Evolutionary conservation across 2,888 invertebrate genomes (phyloP).

Genomic region (Ceratothoa steindachneri): DNA sequence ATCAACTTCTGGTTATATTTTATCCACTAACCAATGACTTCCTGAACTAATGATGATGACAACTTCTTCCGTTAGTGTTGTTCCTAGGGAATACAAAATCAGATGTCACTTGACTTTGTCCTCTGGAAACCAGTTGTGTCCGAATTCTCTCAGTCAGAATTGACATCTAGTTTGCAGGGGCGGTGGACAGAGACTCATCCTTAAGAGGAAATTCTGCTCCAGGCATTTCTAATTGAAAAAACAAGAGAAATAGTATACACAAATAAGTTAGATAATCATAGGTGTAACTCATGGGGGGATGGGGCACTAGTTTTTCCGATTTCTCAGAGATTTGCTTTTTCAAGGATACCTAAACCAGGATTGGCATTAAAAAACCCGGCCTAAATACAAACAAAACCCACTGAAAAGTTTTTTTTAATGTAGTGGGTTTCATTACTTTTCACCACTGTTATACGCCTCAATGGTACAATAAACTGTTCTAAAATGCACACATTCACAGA

Average conservation of each 20-base stretch:
- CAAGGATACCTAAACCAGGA: too few relatives aligned
- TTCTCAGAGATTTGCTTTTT: too few relatives aligned
- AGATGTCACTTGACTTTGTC: conserved; percentile 2
- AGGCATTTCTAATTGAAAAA: neutral
- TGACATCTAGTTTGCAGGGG: neutral
- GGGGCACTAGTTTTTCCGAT: too few relatives aligned
- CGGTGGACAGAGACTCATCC: conserved; percentile 17
- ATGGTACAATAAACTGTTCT: too few relatives aligned
- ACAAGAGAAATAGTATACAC: conserved; percentile 11
- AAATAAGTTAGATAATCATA: conserved; percentile 13
- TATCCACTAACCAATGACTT: conserved; percentile 11
- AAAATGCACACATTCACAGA: too few relatives aligned
- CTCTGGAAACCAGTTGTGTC: conserved; percentile 15
- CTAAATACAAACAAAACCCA: too few relatives aligned
- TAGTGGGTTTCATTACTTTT: too few relatives aligned
- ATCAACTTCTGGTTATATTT: conserved; percentile 11
- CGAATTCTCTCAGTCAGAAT: conserved; percentile 14
- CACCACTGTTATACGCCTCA: too few relatives aligned
- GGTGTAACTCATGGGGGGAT: too few relatives aligned
- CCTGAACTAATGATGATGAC: conserved; percentile 12
- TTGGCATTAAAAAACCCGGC: too few relatives aligned
- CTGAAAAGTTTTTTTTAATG: neutral
- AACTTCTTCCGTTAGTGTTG: conserved; percentile 12
- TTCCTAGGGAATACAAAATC: conserved; percentile 3
- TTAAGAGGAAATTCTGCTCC: neutral